phyloP scores from a whole-genome alignment of 2,888 invertebrate species.

The Amaurobius ferox region DNA sequence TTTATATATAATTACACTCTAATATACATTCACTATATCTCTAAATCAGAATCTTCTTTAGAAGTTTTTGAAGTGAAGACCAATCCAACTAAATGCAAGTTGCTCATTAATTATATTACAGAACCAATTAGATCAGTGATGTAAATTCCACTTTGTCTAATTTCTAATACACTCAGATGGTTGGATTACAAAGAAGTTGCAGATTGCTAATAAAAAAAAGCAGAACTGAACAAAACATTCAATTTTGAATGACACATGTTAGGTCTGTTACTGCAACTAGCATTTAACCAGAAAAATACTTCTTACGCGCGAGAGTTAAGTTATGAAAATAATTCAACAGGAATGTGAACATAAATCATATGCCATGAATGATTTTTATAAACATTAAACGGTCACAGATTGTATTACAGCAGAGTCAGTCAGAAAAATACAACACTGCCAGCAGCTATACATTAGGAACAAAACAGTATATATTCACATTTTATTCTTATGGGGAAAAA shows the following conservation, averaged over 20 bases:
- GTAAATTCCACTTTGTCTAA: neutral
- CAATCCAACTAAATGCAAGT: conserved; percentile 59
- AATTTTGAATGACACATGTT: neutral
- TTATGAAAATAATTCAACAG: conserved; percentile 63
- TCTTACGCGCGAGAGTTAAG: conserved; percentile 37
- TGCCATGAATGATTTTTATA: conserved; percentile 34
- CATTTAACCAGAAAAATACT: conserved; percentile 57
- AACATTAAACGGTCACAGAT: conserved; percentile 48
- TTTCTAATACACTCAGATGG: conserved; percentile 10
- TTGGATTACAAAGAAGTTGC: conserved; percentile 10
- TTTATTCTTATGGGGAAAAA: conserved; percentile 42
- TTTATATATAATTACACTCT: conserved; percentile 36
- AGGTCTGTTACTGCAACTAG: conserved; percentile 38
- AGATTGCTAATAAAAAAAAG: neutral
- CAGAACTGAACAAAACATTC: neutral
- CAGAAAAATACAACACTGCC: conserved; percentile 71
- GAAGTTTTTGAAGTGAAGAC: conserved; percentile 31
- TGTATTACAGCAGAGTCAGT: conserved; percentile 48
- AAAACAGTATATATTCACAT: conserved; percentile 71
- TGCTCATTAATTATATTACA: conserved; percentile 18
- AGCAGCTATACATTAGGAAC: conserved; percentile 72
- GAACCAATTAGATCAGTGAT: neutral
- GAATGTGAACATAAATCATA: conserved; percentile 41
- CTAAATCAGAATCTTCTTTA: conserved; percentile 25
- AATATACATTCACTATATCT: conserved; percentile 31